A percentile compares a stretch with the other conserved stretches of the same genome.
These are phyloP conservation scores for Poecilia velifera DNA, from an alignment of 2,797 vertebrate genomes.

Conservation along the genomic window DNA sequence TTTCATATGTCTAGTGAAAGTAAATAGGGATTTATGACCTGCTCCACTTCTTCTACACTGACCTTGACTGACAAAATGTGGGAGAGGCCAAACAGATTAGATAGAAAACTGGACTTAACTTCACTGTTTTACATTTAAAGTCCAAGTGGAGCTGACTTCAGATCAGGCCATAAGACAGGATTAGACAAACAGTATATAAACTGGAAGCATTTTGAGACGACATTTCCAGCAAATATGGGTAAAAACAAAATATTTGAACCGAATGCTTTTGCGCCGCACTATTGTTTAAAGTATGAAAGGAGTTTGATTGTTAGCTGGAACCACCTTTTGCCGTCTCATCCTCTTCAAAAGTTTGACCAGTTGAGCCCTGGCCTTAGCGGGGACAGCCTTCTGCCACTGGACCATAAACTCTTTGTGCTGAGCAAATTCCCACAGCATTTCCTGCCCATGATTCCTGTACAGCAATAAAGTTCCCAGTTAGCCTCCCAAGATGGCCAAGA, in stretches of 20 bases:
- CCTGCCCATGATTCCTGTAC: not conserved
- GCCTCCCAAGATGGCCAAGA: not conserved
- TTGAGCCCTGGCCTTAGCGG: not conserved
- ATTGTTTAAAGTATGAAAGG: not conserved
- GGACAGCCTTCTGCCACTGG: not conserved
- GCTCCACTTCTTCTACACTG: too few species aligned
- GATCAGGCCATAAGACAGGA: not conserved
- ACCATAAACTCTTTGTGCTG: not conserved
- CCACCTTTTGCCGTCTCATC: not conserved
- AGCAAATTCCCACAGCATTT: not conserved
- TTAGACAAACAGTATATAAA: not conserved
- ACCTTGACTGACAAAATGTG: not conserved
- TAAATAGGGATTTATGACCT: not conserved
- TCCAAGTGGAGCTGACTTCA: not conserved
- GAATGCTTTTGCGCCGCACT: not conserved
- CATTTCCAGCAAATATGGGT: not conserved
- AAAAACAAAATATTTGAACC: not conserved
- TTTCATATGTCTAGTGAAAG: too few species aligned
- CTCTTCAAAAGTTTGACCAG: constrained; percentile 1
- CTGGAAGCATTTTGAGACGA: not conserved
- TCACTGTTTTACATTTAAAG: not conserved
- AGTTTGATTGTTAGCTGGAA: not conserved
- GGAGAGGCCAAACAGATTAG: not conserved
- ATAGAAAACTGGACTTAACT: not conserved
- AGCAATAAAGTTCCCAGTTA: not conserved